Percentiles rank a stretch among this genome's conserved stretches.
Conservation (phyloP, 1,140 invertebrate genomes). For the Dreissena rostriformis region DNA sequence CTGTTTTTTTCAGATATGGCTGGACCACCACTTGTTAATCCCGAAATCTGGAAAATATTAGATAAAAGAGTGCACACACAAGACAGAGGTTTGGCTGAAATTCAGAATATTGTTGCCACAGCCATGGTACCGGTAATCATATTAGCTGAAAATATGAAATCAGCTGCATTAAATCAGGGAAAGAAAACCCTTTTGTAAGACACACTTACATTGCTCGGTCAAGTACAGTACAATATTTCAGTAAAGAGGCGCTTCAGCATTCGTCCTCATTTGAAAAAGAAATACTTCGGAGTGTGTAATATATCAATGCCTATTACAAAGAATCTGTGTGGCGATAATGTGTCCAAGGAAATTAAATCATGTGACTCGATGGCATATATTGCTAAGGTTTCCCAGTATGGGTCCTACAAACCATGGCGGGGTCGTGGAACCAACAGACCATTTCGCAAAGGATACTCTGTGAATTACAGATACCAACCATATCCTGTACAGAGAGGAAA, state of each 20-base stretch:
- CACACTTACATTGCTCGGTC: too few relatives aligned
- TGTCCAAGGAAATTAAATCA: conserved; percentile 32
- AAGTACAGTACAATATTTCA: conserved; percentile 31
- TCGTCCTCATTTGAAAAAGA: conserved; percentile 25
- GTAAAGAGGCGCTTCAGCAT: conserved; percentile 18
- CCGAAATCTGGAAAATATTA: too few relatives aligned
- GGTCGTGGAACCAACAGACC: not conserved
- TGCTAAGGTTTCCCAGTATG: not conserved
- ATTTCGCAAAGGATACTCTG: not conserved
- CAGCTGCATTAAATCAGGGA: too few relatives aligned
- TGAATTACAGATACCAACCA: not conserved
- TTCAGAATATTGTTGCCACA: too few relatives aligned
- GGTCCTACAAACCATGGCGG: not conserved
- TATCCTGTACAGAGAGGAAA: conserved; percentile 10
- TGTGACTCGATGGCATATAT: conserved; percentile 11
- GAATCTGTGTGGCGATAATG: conserved; percentile 20
- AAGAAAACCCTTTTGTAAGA: too few relatives aligned
- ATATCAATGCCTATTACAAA: conserved; percentile 16
- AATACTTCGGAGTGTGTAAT: conserved; percentile 11
- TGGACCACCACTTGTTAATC: too few relatives aligned
- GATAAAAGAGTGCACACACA: too few relatives aligned
- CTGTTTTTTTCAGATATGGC: too few relatives aligned
- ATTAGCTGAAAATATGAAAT: too few relatives aligned
- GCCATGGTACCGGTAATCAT: too few relatives aligned
- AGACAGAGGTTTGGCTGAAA: too few relatives aligned